phyloP scores from a whole-genome alignment of 2,888 invertebrate species.

The Candidula unifasciata region DNA sequence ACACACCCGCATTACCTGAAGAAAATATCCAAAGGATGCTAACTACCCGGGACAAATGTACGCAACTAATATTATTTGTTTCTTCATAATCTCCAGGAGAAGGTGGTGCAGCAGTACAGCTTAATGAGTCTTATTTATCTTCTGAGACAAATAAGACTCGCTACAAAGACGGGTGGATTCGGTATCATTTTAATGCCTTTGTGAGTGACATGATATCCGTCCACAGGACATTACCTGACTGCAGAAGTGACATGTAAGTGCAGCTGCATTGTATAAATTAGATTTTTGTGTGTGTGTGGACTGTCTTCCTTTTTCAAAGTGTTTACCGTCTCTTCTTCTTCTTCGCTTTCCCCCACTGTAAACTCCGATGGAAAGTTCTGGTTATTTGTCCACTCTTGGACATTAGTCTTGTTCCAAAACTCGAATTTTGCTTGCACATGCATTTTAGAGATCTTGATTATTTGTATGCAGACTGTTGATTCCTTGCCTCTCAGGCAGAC shows the following conservation, averaged over 20 bases:
- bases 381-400: too few species aligned
- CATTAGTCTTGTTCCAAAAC: too few species aligned
- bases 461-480: too few species aligned
- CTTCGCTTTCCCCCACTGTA: too few species aligned
- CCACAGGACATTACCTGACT: constrained; percentile 49
- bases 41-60: too few species aligned
- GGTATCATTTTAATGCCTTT: constrained; percentile 42
- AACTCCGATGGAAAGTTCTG: too few species aligned
- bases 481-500: too few species aligned
- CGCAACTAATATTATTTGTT: not conserved
- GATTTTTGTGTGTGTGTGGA: not conserved
- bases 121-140: not conserved
- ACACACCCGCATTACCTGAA: too few species aligned
- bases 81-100: constrained; percentile 21
- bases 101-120: not conserved
- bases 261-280: not conserved
- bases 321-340: not conserved
- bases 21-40: too few species aligned
- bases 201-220: constrained; percentile 49
- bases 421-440: too few species aligned
- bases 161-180: constrained; percentile 8
- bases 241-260: constrained; percentile 20
- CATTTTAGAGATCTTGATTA: too few species aligned
- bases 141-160: not conserved
- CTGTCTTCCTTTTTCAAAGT: not conserved